Conservation (phyloP, 2,888 invertebrate species). For the Ennomos fuscantarius region DNA sequence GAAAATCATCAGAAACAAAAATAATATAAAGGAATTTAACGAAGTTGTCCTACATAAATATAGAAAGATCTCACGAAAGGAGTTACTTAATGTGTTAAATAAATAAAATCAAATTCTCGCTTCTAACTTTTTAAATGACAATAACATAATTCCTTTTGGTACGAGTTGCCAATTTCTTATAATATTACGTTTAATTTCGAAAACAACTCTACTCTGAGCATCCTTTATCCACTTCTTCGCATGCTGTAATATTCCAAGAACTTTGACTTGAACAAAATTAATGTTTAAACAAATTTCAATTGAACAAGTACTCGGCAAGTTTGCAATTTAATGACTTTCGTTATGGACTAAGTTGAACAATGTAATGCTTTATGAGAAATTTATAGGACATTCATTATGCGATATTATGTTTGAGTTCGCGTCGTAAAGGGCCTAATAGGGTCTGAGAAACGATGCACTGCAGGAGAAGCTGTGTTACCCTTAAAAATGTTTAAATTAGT, state of each 20-base stretch:
- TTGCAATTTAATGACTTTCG: conserved; percentile 65
- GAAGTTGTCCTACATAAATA: too few species aligned
- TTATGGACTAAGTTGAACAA: conserved; percentile 52
- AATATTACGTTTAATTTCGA: conserved; percentile 26
- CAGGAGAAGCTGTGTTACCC: neutral
- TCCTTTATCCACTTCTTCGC: conserved; percentile 29
- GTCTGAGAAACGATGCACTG: neutral
- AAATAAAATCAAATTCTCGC: neutral
- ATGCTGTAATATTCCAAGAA: conserved; percentile 27
- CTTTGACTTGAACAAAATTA: conserved; percentile 52
- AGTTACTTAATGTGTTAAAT: too few species aligned
- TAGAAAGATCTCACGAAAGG: too few species aligned
- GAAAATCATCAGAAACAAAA: too few species aligned
- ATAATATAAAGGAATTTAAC: too few species aligned
- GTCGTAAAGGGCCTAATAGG: neutral
- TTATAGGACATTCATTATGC: conserved; percentile 27
- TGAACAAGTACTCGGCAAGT: conserved; percentile 60
- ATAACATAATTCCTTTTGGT: conserved; percentile 14
- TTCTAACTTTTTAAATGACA: neutral
- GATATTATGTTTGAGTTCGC: conserved; percentile 13
- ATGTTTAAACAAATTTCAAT: conserved; percentile 66
- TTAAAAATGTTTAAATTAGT: too few species aligned
- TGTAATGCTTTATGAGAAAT: conserved; percentile 35
- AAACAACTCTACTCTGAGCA: conserved; percentile 20
- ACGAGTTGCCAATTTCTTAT: conserved; percentile 13